These are phyloP conservation scores for Paracentrotus lividus DNA, from an alignment of 53 echinoderm and acorn worm genomes.

Conservation along the genomic window DNA sequence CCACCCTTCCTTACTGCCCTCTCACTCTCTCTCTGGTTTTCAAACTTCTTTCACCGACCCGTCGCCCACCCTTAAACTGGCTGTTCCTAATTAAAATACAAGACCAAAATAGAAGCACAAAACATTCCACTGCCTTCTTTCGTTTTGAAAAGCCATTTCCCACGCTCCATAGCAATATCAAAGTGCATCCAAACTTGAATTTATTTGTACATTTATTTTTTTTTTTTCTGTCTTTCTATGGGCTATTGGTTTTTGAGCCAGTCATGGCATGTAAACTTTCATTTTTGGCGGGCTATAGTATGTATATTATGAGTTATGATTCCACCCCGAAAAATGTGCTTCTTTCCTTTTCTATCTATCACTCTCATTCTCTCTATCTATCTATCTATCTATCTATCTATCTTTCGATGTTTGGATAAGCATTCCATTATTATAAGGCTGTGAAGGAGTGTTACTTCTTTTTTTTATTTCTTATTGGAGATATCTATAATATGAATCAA, in stretches of 20 bases:
- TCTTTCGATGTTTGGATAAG: not conserved
- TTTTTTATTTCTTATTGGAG: not conserved
- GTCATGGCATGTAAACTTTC: constrained; percentile 46
- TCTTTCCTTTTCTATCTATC: not conserved
- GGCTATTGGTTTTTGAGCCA: constrained; percentile 26
- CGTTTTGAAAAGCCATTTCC: constrained; percentile 22
- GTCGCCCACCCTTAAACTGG: not conserved
- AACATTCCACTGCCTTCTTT: not conserved
- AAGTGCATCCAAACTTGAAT: constrained; percentile 47
- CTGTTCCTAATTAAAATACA: constrained; percentile 38
- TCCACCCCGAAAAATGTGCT: not conserved
- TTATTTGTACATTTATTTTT: constrained; percentile 10
- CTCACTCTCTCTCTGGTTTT: not conserved
- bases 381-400: not conserved
- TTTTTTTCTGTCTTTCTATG: not conserved
- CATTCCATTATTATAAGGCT: constrained; percentile 9
- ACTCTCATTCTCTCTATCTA: not conserved
- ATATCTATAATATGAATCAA: constrained; percentile 21
- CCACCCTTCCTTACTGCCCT: not conserved
- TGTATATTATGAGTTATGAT: not conserved
- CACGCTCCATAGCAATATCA: constrained; percentile 21
- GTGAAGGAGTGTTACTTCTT: not conserved
- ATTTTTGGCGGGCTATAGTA: constrained; percentile 20
- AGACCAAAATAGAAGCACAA: not conserved
- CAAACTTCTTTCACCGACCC: not conserved